phyloP scores from a whole-genome alignment of 2,797 vertebrate genomes.

The Acanthornis magna region DNA sequence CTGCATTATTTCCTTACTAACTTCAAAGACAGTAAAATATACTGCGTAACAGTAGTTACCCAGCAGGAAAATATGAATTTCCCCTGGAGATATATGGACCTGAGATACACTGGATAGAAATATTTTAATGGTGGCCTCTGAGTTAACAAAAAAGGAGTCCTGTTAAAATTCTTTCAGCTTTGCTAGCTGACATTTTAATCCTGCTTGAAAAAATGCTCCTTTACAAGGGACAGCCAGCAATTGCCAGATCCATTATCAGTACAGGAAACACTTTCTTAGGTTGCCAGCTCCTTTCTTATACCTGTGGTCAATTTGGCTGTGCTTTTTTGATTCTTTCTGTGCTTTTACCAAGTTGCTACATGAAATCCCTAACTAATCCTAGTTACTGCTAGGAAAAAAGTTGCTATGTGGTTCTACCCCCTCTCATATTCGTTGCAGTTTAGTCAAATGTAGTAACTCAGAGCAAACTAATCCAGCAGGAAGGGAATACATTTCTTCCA shows the following conservation, averaged over 20 bases:
- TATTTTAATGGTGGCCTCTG: background rate
- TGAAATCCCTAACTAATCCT: background rate
- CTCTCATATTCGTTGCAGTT: background rate
- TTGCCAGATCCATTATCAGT: background rate
- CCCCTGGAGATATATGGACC: background rate
- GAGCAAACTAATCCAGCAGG: background rate
- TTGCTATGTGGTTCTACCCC: background rate
- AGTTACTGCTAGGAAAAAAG: background rate
- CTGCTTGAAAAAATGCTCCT: background rate
- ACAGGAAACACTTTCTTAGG: background rate
- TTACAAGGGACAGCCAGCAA: background rate
- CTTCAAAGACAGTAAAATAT: background rate
- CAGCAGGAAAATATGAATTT: background rate
- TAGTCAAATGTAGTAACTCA: background rate
- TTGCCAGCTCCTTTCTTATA: background rate
- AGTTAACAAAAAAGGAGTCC: background rate
- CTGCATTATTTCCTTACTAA: background rate
- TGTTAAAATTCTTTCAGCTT: background rate
- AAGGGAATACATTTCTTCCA: background rate
- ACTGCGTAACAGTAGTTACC: background rate
- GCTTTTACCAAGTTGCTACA: background rate
- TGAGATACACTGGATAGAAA: background rate
- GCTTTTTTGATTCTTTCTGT: background rate
- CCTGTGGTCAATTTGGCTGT: background rate
- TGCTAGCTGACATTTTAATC: background rate